Percentiles rank a stretch among this genome's conserved stretches.
Conservation (phyloP, 2,113 vertebrate genomes). For the Chitala chitala region DNA sequence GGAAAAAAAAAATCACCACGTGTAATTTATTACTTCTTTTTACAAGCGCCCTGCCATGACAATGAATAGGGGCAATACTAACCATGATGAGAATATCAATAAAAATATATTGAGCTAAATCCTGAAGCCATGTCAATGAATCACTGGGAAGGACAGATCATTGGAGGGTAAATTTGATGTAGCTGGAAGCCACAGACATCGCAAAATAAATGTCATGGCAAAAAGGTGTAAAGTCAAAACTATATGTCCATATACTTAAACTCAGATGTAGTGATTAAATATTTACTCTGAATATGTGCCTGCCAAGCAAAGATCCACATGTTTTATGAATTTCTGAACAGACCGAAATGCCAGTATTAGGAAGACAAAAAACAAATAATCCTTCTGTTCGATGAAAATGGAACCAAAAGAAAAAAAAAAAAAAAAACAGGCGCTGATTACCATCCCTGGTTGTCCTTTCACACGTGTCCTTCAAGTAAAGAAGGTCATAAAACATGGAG, state of each 20-base stretch:
- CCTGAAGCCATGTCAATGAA: neutral
- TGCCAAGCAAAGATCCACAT: neutral
- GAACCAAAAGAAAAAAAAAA: too few species aligned
- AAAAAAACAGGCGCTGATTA: conserved; percentile 58
- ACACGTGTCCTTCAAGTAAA: conserved; percentile 62
- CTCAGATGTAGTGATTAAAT: neutral
- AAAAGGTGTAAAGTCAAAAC: neutral
- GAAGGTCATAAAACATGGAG: conserved; percentile 61
- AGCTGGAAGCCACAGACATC: neutral
- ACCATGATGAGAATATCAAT: neutral
- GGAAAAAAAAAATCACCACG: neutral
- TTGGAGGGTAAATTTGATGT: too few species aligned
- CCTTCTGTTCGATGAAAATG: neutral
- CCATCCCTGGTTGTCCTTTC: conserved; percentile 63
- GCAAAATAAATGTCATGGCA: neutral
- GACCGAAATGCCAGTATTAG: neutral
- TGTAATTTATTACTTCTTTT: conserved; percentile 2
- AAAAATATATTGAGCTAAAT: conserved; percentile 1
- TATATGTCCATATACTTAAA: neutral
- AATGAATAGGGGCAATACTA: neutral
- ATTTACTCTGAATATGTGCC: neutral
- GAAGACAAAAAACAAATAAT: neutral
- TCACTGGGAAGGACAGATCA: neutral
- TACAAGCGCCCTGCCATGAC: neutral
- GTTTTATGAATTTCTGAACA: neutral